Evolutionary conservation across 2,113 vertebrate species (phyloP).

Genomic region (Aix galericulata): DNA sequence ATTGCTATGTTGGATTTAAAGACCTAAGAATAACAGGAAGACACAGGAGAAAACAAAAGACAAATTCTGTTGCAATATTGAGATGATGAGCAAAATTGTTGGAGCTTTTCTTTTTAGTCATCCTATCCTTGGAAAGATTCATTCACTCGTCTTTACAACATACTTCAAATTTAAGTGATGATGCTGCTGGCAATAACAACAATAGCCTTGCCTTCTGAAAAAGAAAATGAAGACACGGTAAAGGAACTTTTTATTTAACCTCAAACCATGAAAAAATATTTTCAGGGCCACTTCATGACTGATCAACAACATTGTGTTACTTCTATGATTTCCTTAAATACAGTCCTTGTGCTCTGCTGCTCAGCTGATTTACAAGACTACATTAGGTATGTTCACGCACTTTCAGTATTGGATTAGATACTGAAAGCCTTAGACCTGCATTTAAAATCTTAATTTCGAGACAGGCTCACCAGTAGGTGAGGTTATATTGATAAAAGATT

Average conservation of each 20-base stretch:
- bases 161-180: not conserved
- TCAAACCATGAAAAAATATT: not conserved
- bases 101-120: not conserved
- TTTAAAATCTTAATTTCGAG: not conserved
- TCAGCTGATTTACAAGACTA: not conserved
- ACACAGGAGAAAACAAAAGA: not conserved
- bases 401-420: not conserved
- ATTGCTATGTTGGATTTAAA: not conserved
- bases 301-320: not conserved
- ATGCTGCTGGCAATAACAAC: not conserved
- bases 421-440: not conserved
- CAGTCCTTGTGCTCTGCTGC: not conserved
- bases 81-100: not conserved
- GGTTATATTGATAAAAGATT: not conserved
- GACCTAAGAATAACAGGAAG: not conserved
- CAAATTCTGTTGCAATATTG: not conserved
- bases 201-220: not conserved
- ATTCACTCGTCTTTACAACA: not conserved
- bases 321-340: not conserved
- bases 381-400: not conserved
- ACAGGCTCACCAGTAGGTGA: not conserved
- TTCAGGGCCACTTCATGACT: not conserved
- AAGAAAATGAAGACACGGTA: not conserved
- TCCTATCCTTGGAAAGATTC: not conserved
- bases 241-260: not conserved